A percentile compares a stretch with the other conserved stretches of the same genome.
These are phyloP conservation scores for Athalia circularis DNA, from an alignment of 2,888 invertebrate species.

Conservation along the genomic window DNA sequence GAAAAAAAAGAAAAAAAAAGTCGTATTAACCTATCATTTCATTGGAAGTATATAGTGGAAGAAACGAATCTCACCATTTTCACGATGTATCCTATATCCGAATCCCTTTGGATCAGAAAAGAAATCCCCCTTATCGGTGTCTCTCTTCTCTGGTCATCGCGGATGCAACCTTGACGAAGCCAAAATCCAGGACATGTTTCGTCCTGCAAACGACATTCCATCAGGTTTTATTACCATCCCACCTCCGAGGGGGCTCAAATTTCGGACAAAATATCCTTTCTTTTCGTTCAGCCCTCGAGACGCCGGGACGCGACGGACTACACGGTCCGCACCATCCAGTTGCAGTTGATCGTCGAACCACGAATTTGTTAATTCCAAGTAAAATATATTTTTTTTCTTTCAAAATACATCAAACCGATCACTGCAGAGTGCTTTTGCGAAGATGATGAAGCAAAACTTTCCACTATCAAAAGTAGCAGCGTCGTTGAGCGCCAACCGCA, in stretches of 20 bases:
- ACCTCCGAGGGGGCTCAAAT: constrained; percentile 54
- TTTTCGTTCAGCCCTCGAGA: too few species aligned
- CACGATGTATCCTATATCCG: too few species aligned
- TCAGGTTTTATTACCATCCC: constrained; percentile 63
- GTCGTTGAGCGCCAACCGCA: constrained; percentile 27
- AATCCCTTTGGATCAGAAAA: background rate
- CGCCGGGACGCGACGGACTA: too few species aligned
- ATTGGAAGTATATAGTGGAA: too few species aligned
- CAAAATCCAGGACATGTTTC: constrained; percentile 34
- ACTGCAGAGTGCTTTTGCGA: background rate
- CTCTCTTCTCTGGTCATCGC: background rate
- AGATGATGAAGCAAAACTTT: constrained; percentile 3
- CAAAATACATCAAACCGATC: background rate
- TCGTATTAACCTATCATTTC: background rate
- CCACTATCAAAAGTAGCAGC: background rate
- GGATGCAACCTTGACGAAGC: background rate
- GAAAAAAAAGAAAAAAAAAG: background rate
- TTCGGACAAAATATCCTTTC: constrained; percentile 48
- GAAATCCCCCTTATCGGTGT: background rate
- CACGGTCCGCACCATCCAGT: too few species aligned
- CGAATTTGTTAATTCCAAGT: background rate
- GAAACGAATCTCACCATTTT: too few species aligned
- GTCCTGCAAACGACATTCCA: constrained; percentile 62
- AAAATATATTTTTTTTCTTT: too few species aligned
- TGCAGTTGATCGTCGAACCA: constrained; percentile 2